A percentile compares a stretch with the other conserved stretches of the same genome.
Evolutionary conservation across 2,797 vertebrate genomes (phyloP).

Genomic region (Australoheros facetus): DNA sequence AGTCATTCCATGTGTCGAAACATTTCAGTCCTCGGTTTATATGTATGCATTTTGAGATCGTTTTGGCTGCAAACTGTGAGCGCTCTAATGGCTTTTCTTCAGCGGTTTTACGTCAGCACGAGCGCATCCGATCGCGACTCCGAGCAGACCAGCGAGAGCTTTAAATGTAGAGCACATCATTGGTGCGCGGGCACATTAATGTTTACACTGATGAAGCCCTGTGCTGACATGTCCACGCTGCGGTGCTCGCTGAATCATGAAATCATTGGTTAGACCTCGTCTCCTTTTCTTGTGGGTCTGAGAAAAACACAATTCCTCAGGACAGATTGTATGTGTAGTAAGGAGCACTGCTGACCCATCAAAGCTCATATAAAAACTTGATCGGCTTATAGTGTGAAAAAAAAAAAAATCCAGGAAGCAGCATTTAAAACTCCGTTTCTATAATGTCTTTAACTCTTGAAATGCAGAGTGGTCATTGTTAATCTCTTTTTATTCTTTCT

Average conservation of each 20-base stretch:
- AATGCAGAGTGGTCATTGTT: not conserved
- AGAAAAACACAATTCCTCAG: not conserved
- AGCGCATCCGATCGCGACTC: not conserved
- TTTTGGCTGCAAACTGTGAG: not conserved
- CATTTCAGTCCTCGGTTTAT: not conserved
- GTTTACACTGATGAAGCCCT: slow-evolving; percentile 6
- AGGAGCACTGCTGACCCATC: not conserved
- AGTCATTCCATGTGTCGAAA: slow-evolving; percentile 1
- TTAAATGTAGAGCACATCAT: not conserved
- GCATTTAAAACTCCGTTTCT: not conserved
- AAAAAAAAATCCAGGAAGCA: no score
- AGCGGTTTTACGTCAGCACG: not conserved
- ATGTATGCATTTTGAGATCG: not conserved
- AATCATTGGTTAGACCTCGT: slow-evolving; percentile 6
- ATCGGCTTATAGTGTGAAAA: not conserved
- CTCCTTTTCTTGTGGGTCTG: not conserved
- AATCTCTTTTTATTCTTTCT: not conserved
- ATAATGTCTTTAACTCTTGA: not conserved
- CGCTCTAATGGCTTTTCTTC: not conserved
- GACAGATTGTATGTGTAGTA: fast-evolving
- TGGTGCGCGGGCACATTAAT: not conserved
- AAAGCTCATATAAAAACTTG: not conserved
- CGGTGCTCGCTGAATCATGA: not conserved
- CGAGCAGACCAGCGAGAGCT: not conserved
- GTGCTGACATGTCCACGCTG: not conserved